phyloP scores from a whole-genome alignment of 2,888 invertebrate species.

The Sarcophaga caerulescens region DNA sequence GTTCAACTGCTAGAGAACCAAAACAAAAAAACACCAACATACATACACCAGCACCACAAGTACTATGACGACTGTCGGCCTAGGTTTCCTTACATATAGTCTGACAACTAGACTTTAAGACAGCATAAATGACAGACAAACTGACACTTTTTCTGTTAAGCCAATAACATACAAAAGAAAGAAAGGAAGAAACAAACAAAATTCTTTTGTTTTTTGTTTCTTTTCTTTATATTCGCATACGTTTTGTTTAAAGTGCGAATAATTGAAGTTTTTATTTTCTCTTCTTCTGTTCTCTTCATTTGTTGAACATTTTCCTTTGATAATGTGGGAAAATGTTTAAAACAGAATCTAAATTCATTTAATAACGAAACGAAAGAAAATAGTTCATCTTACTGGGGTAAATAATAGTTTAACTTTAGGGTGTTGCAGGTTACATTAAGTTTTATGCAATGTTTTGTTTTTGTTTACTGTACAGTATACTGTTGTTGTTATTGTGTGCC shows the following conservation, averaged over 20 bases:
- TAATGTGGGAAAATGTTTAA: slow-evolving; percentile 52
- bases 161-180: background rate
- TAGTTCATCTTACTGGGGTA: slow-evolving; percentile 33
- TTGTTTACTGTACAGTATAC: background rate
- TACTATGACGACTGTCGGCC: background rate
- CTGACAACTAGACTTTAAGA: background rate
- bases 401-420: slow-evolving; percentile 35
- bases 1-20: too few relatives aligned
- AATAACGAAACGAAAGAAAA: background rate
- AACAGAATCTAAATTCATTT: slow-evolving; percentile 4
- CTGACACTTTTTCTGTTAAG: background rate
- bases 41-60: background rate
- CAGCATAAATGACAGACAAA: background rate
- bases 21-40: slow-evolving; percentile 21
- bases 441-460: slow-evolving; percentile 11
- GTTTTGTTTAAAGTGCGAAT: slow-evolving; percentile 62
- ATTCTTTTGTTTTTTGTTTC: slow-evolving; percentile 34
- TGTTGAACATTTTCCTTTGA: background rate
- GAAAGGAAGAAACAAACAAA: background rate
- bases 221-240: slow-evolving; percentile 3
- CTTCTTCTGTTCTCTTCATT: background rate
- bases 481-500: background rate
- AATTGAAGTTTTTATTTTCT: slow-evolving; percentile 36
- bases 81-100: slow-evolving; percentile 2
- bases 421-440: slow-evolving; percentile 42